Base-by-base conservation (phyloP, 23 tunicate species). In the Oikopleura dioica region DNA sequence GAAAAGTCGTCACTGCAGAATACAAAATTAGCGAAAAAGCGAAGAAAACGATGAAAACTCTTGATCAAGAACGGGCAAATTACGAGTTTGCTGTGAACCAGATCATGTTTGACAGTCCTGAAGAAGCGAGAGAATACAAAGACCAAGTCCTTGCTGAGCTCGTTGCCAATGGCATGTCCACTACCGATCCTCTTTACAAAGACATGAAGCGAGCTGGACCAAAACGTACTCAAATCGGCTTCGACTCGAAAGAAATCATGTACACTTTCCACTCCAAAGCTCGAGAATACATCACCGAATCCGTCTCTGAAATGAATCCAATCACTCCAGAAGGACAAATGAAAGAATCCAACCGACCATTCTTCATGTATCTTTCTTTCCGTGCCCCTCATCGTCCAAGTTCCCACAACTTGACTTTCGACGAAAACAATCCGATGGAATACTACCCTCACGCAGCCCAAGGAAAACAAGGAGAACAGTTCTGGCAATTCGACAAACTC, bases 231-330 rank as follows among this genome's bases (percentile, higher is more conserved):
- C 72, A 63, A 28, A 4, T 21, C 2, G 72, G 72, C 16, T 63
- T 63, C 72, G 72, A 63, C 26, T 63, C 72, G 2, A 28, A 63
- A 28, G 72, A 63, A 63, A 63, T 63, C 2, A 63, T 63, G 72
- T 31, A 63, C 26, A 23, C 30, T 12, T 63, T 63, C 26, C 72
- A 63, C 33, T 28, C 29, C 4, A 28, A 21, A 24, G 72, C 72
- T 2, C 16, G 16, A 12, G 72, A 63, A 2, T 63, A 63, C 72
- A 28, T 63, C 33, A 63, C 72, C 2, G 72, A 63, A 2, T 31
- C 16, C 26, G 72, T 63, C 33, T 2, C 16, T 21, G 33, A 63
- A 23, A 28, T 12, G 5, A 63, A 63, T 63, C 72, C 72, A 21
- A 28, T 63, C 5, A 63, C 29, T 4, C 4, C 30, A 63, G 72